Conservation (phyloP, 2,888 invertebrate genomes). For the Nomada fucata region DNA sequence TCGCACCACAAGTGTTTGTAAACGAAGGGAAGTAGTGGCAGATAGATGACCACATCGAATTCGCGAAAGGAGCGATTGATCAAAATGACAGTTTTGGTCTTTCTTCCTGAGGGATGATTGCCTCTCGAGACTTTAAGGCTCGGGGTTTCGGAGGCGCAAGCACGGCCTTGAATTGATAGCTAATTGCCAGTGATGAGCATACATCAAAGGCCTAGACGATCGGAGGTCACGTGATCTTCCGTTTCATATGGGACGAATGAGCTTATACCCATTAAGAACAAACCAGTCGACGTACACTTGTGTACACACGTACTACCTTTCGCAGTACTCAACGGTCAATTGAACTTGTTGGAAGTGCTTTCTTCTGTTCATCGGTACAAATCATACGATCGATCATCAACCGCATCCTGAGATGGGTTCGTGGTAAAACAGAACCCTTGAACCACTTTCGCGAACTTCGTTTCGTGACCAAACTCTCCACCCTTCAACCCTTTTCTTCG, state of each 20-base stretch:
- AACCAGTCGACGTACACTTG: constrained; percentile 39
- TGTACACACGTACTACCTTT: constrained; percentile 49
- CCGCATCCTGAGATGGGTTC: constrained; percentile 48
- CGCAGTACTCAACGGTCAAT: constrained; percentile 65
- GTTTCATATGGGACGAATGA: constrained; percentile 78
- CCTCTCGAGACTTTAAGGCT: constrained; percentile 49
- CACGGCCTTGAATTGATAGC: constrained; percentile 74
- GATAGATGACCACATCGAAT: background rate
- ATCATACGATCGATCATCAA: constrained; percentile 64
- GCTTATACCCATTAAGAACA: constrained; percentile 75
- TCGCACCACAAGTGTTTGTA: too few relatives aligned
- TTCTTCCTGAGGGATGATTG: constrained; percentile 47
- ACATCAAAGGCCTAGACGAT: constrained; percentile 74
- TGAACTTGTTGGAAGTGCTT: constrained; percentile 68
- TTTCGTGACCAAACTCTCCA: background rate
- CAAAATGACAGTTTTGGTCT: constrained; percentile 12
- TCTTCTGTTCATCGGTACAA: constrained; percentile 59
- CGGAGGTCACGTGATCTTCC: constrained; percentile 73
- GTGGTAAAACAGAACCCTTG: background rate
- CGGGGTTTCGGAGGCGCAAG: constrained; percentile 60
- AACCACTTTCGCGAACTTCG: background rate
- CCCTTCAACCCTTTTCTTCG: background rate
- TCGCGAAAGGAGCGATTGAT: background rate
- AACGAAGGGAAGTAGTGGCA: background rate
- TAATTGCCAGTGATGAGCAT: constrained; percentile 74